phyloP scores from a whole-genome alignment of 1,140 invertebrate species.

The Lethrus apterus region DNA sequence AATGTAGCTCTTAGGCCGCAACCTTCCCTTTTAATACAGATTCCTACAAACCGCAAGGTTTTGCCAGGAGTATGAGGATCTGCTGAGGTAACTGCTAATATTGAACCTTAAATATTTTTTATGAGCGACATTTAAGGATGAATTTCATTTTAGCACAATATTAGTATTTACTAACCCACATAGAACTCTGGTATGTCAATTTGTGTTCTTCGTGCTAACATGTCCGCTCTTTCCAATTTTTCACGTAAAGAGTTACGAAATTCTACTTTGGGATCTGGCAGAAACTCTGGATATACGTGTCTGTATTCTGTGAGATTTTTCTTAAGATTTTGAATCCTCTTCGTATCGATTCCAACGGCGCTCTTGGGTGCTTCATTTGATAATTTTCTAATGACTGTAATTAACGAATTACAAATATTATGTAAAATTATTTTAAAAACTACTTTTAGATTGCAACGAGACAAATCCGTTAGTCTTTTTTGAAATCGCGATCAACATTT shows the following conservation, averaged over 20 bases:
- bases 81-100: slow-evolving; percentile 85
- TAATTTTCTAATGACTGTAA: too few species aligned
- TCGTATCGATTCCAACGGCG: too few species aligned
- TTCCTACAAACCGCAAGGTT: slow-evolving; percentile 86
- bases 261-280: slow-evolving; percentile 75
- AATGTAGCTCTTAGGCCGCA: slow-evolving; percentile 78
- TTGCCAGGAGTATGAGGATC: slow-evolving; percentile 84
- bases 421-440: too few species aligned
- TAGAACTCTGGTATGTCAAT: slow-evolving; percentile 96
- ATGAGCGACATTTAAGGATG: too few species aligned
- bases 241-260: slow-evolving; percentile 77
- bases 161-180: slow-evolving; percentile 62
- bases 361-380: too few species aligned
- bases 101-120: slow-evolving; percentile 58
- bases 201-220: slow-evolving; percentile 75
- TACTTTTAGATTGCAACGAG: too few species aligned
- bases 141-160: neutral
- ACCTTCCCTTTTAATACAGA: slow-evolving; percentile 82
- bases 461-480: too few species aligned
- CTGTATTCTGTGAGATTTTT: slow-evolving; percentile 48
- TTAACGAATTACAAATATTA: too few species aligned
- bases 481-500: too few species aligned
- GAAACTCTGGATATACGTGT: slow-evolving; percentile 88
- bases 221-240: slow-evolving; percentile 85
- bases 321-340: slow-evolving; percentile 16